Conservation (phyloP, 2,113 vertebrate species). For the Tragelaphus buxtoni region DNA sequence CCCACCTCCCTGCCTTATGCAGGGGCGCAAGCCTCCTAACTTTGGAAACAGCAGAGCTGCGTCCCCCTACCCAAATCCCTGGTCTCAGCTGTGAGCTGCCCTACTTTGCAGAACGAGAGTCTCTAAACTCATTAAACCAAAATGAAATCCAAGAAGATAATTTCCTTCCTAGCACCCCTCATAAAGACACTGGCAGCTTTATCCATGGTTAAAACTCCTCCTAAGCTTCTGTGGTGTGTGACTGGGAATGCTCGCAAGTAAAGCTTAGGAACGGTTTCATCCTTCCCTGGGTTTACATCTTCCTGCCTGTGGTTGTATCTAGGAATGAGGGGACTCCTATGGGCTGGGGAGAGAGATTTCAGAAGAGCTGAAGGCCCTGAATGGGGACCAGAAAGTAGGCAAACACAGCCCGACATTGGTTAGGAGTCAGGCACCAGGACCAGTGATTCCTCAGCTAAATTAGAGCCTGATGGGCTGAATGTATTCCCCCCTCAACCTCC, state of each 20-base stretch:
- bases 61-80: background rate
- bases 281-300: background rate
- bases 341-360: background rate
- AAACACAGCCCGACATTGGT: background rate
- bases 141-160: slow-evolving; percentile 1
- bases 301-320: background rate
- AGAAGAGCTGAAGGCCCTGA: background rate
- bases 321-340: background rate
- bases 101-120: slow-evolving; percentile 29
- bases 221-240: background rate
- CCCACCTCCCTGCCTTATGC: background rate
- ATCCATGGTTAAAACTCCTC: background rate
- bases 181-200: background rate
- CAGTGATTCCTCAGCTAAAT: background rate
- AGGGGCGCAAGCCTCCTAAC: background rate
- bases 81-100: slow-evolving; percentile 14
- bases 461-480: background rate
- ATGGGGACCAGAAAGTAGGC: background rate
- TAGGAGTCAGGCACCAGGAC: background rate
- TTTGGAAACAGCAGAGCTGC: background rate
- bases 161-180: background rate
- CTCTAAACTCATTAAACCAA: slow-evolving; percentile 47
- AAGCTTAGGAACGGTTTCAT: background rate
- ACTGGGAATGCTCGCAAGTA: background rate
- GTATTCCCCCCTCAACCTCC: background rate